Conservation (phyloP, 2,888 invertebrate species). For the Matsumyia berberina region DNA sequence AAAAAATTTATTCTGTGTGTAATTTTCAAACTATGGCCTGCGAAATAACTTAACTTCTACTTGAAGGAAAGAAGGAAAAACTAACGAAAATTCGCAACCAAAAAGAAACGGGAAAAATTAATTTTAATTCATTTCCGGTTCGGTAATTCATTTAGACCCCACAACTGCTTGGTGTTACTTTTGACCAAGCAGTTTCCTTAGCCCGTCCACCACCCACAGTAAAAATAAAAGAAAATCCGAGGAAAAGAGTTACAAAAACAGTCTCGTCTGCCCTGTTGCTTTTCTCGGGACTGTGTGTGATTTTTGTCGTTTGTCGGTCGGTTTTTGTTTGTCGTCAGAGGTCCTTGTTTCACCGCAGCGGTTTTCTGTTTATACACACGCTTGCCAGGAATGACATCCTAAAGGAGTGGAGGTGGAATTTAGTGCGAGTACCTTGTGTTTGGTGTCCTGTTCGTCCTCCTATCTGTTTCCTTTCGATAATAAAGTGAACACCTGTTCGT, state of each 20-base stretch:
- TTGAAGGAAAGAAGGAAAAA: slow-evolving; percentile 14
- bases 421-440: slow-evolving; percentile 42
- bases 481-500: slow-evolving; percentile 68
- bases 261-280: slow-evolving; percentile 47
- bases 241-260: slow-evolving; percentile 23
- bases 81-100: background rate
- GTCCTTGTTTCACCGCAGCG: slow-evolving; percentile 10
- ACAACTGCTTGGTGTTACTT: background rate
- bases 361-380: slow-evolving; percentile 23
- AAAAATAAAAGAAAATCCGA: background rate
- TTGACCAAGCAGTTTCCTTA: background rate
- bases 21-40: slow-evolving; percentile 46
- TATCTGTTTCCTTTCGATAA: slow-evolving; percentile 45
- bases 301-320: slow-evolving; percentile 40
- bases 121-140: slow-evolving; percentile 27
- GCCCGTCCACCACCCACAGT: background rate
- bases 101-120: slow-evolving; percentile 3
- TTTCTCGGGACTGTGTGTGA: slow-evolving; percentile 16
- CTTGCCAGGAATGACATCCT: slow-evolving; percentile 26
- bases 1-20: slow-evolving; percentile 22
- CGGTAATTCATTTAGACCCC: slow-evolving; percentile 30
- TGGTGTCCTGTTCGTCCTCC: slow-evolving; percentile 12
- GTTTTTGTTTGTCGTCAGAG: slow-evolving; percentile 14
- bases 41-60: slow-evolving; percentile 45
- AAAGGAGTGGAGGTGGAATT: background rate